These are phyloP conservation scores for Harlomillsia oculata DNA, from an alignment of 1,140 invertebrate genomes.

Conservation along the genomic window DNA sequence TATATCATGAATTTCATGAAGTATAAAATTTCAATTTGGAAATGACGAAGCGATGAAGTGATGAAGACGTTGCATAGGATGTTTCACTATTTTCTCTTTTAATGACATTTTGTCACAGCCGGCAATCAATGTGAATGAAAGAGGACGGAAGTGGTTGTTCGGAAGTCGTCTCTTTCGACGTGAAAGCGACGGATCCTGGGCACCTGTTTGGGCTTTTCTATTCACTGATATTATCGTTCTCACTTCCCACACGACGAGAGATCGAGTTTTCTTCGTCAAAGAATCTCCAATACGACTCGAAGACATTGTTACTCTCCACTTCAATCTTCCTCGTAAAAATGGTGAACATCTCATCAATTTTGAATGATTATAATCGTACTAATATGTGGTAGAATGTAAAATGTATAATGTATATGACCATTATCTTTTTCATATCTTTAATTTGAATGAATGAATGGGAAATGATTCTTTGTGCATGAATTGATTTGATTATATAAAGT, in stretches of 20 bases:
- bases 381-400: too few relatives aligned
- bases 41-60: too few relatives aligned
- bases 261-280: slow-evolving; percentile 34
- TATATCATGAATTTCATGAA: too few relatives aligned
- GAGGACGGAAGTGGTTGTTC: slow-evolving; percentile 33
- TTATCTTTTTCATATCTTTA: too few relatives aligned
- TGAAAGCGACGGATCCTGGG: slow-evolving; percentile 30
- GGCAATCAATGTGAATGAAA: slow-evolving; percentile 30
- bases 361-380: too few relatives aligned
- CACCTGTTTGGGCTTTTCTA: slow-evolving; percentile 34
- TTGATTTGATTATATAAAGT: too few relatives aligned
- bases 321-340: slow-evolving; percentile 31
- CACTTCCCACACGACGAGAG: slow-evolving; percentile 29
- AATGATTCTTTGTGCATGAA: too few relatives aligned
- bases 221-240: slow-evolving; percentile 33
- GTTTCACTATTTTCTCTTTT: too few relatives aligned
- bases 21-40: too few relatives aligned
- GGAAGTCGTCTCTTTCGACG: slow-evolving; percentile 28
- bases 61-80: too few relatives aligned
- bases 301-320: slow-evolving; percentile 34
- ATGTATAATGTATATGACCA: too few relatives aligned
- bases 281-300: slow-evolving; percentile 29
- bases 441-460: too few relatives aligned
- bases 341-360: slow-evolving; percentile 22
- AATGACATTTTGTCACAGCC: slow-evolving; percentile 13